Conservation (phyloP, 1,140 invertebrate genomes). For the Drosophila asahinai region DNA sequence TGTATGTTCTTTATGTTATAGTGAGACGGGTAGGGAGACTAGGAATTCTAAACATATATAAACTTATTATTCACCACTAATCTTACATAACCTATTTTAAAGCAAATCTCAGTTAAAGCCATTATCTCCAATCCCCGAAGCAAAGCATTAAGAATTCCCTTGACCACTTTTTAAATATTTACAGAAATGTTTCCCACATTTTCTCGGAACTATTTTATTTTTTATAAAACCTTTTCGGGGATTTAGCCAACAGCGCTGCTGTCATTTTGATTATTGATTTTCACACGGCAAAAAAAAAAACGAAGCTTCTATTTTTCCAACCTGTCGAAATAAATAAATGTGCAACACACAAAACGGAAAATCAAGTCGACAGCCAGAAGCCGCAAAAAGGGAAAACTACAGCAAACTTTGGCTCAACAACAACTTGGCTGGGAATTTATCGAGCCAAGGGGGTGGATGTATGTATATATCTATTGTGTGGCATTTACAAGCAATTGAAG, state of each 20-base stretch:
- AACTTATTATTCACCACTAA: not conserved
- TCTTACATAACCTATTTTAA: not conserved
- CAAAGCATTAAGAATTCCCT: slow-evolving; percentile 12
- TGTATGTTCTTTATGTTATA: too few species aligned
- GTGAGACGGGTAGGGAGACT: too few species aligned
- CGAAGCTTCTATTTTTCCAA: slow-evolving; percentile 35
- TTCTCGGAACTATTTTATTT: not conserved
- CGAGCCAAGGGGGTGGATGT: slow-evolving; percentile 22
- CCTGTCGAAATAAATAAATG: slow-evolving; percentile 78
- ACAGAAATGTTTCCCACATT: slow-evolving; percentile 20
- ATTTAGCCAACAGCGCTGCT: slow-evolving; percentile 41
- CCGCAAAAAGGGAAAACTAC: slow-evolving; percentile 58
- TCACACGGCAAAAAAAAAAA: slow-evolving; percentile 27
- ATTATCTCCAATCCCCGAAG: not conserved
- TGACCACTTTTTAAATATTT: slow-evolving; percentile 64
- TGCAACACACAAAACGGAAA: slow-evolving; percentile 71
- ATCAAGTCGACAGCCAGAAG: slow-evolving; percentile 63
- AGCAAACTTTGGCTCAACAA: slow-evolving; percentile 53
- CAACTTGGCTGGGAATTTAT: slow-evolving; percentile 48
- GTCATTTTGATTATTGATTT: slow-evolving; percentile 71
- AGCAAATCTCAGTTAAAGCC: not conserved
- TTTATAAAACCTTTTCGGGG: slow-evolving; percentile 55
- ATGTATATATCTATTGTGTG: slow-evolving; percentile 62
- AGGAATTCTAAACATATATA: too few species aligned
- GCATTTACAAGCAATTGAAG: slow-evolving; percentile 76